Evolutionary conservation across 2,888 invertebrate genomes (phyloP), one percentile per base, ranked within the genome.

Genomic region (Ophion ellenae): DNA sequence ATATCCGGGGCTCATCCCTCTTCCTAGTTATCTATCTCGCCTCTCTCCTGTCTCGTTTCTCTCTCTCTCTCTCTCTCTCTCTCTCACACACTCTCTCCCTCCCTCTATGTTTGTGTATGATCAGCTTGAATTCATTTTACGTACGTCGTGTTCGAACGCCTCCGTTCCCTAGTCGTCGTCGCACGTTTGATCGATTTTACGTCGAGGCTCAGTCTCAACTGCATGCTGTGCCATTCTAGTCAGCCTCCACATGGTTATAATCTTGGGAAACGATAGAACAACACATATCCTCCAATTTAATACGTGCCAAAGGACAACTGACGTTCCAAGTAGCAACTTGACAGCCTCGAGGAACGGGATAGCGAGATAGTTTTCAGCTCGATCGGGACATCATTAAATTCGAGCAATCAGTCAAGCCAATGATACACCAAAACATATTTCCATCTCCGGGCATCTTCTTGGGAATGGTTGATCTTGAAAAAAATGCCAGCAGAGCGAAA

Each of bases 111-210:
- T 71, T 28, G 32, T 28, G 24, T 64, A 32, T 17, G 45, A 45
- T 47, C 40, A 6, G 20, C n/a, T 20, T 67, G 71, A 59, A 57
- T 69, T 59, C 36, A 77, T 59, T 77, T 77, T 59, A 59, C 9
- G 20, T 75, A 40, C 64, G 20, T 82, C 53, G 40, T 57, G 57
- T 73, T 32, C 64, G 32, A 77, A 81, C 69, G 40, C 61, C 75
- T 63, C 67, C 24, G 53, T 63, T 76, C 24, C n/a, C 28, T 5
- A 20, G 28, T 20, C 28, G 40, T 64, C 59, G 61, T 82, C 53
- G 76, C 59, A 24, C 24, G 14, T 70, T 77, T 32, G 66, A 69
- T 83, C 78, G 69, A 77, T 78, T 71, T 66, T 73, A 32, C 67
- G 57, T 53, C 53, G 20, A 2, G 45, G n/a, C 61, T 59, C 59